phyloP scores from a whole-genome alignment of 1,140 invertebrate species.

The Zaprionus ornatus region DNA sequence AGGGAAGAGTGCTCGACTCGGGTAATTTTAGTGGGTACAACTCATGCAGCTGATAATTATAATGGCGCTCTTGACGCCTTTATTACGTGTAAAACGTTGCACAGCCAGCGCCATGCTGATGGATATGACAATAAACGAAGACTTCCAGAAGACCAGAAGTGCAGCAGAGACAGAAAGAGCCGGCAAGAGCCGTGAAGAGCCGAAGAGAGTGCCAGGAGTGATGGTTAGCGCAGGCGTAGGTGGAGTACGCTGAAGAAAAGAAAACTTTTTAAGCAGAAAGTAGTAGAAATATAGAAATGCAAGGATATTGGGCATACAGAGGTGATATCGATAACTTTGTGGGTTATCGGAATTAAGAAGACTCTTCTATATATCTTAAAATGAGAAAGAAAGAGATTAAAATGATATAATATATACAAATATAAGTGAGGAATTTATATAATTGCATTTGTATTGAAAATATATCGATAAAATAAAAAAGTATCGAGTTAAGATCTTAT shows the following conservation, averaged over 20 bases:
- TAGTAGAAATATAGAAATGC: neutral
- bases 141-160: neutral
- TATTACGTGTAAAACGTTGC: slow-evolving; percentile 79
- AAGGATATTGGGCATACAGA: neutral
- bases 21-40: slow-evolving; percentile 21
- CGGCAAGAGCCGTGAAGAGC: neutral
- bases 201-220: neutral
- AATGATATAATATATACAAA: too few species aligned
- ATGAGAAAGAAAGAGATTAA: too few species aligned
- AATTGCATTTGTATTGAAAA: too few species aligned
- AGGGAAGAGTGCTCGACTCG: slow-evolving; percentile 8
- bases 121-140: slow-evolving; percentile 55
- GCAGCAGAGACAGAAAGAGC: neutral
- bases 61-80: slow-evolving; percentile 78
- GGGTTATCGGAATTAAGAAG: too few species aligned
- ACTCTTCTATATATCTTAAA: too few species aligned
- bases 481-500: too few species aligned
- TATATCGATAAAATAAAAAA: too few species aligned
- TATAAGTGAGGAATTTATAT: too few species aligned
- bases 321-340: neutral
- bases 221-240: neutral
- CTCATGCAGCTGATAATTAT: slow-evolving; percentile 66
- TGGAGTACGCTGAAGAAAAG: too few species aligned
- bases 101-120: slow-evolving; percentile 62
- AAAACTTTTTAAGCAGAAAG: too few species aligned